Base-by-base conservation (phyloP, 2,888 invertebrate species). In the Apocheima hispidaria region DNA sequence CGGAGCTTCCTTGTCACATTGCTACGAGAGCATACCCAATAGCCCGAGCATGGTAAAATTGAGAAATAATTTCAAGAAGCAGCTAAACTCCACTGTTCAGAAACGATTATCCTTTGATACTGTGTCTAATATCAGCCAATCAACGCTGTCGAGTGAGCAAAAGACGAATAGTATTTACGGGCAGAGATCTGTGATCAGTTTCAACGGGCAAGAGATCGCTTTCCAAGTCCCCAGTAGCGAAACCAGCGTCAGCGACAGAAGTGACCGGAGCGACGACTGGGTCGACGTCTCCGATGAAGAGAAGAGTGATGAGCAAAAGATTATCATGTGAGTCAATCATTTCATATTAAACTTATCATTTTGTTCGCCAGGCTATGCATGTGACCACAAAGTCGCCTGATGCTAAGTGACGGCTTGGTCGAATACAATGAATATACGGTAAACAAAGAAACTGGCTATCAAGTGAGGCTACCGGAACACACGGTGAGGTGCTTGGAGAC, bases 221-320 rank as follows among this genome's bases (percentile, higher is more conserved):
- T 92, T 92, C 69, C 93, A 90, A 71, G 93, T 93, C 26, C 93
- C 94, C 7, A 92, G 93, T 66, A 94, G 94, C 70, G 94, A 94
- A 73, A 87, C 93, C 23, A 94, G 94, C 72, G 92, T 90, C 49
- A 94, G 94, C 70, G 94, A 94, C 70, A 85, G 94, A 5, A 94
- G 94, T 68, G 94, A 94, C 70, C 87, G 94, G 16, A 95, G 94
- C 66, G 95, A 95, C 65, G 95, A 95, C 72, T 95, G 95, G 95
- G 93, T 95, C 38, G 95, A 95, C 73, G 87, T 95, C 12, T 94
- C 94, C 4, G 94, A 94, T 75, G 93, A 93, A 68, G 94, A 94
- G 65, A 90, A 90, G 68, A 87, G 81, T 69, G 89, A 88, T 50
- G 88, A 92, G 61, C 92, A 90, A 68, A 90, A 93, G 68, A 93